Percentiles rank a stretch among this genome's conserved stretches.
Conservation (phyloP, 2,113 vertebrate genomes). For the Alligator mississippiensis region DNA sequence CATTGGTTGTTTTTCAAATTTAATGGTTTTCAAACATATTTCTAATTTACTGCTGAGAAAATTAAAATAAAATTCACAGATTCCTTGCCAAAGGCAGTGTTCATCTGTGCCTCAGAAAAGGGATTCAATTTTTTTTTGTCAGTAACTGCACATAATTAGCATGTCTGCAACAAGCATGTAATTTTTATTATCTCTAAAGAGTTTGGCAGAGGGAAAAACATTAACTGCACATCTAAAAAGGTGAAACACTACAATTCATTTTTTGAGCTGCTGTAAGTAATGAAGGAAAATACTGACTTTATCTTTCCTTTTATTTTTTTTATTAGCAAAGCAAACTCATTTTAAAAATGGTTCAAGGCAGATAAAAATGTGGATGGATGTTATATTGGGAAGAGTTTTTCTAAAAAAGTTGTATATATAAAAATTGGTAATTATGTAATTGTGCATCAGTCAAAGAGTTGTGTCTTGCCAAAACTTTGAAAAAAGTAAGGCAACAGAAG, state of each 20-base stretch:
- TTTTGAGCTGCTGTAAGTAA: slow-evolving; percentile 35
- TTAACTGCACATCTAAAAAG: slow-evolving; percentile 73
- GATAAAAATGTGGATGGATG: slow-evolving; percentile 58
- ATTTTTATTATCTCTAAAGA: slow-evolving; percentile 77
- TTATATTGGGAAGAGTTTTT: slow-evolving; percentile 39
- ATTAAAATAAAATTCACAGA: slow-evolving; percentile 61
- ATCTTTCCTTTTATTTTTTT: slow-evolving; percentile 49
- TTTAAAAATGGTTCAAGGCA: slow-evolving; percentile 52
- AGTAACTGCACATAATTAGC: slow-evolving; percentile 73
- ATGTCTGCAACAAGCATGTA: slow-evolving; percentile 64
- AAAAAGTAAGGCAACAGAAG: not conserved
- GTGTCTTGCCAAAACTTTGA: not conserved
- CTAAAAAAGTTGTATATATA: not conserved
- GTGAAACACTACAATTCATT: slow-evolving; percentile 60
- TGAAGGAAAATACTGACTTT: slow-evolving; percentile 65
- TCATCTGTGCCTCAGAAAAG: slow-evolving; percentile 47
- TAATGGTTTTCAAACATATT: slow-evolving; percentile 72
- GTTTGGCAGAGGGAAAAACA: slow-evolving; percentile 70
- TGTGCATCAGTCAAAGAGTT: not conserved
- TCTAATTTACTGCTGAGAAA: slow-evolving; percentile 56
- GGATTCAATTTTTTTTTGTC: slow-evolving; percentile 61
- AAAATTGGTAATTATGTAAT: slow-evolving; percentile 59
- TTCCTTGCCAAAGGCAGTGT: slow-evolving; percentile 47
- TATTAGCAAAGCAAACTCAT: slow-evolving; percentile 61
- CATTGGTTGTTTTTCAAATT: slow-evolving; percentile 62